Base-by-base conservation (phyloP, 64 coral and sea anemone genomes). In the Actinia equina region DNA sequence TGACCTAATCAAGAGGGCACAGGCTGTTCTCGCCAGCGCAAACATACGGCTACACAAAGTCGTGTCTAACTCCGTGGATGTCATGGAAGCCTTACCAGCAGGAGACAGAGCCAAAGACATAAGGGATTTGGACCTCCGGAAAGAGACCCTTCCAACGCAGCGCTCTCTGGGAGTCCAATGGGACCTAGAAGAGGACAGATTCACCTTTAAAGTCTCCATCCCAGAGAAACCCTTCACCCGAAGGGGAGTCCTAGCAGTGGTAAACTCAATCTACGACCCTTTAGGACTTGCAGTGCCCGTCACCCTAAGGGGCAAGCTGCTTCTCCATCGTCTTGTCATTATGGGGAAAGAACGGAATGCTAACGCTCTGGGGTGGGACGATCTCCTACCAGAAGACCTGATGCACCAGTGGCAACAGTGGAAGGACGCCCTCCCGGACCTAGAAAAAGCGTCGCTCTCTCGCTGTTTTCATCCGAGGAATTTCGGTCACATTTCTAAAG, bases 221-320 rank as follows among this genome's bases (percentile, higher is more conserved):
- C 71, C 71, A 22, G 56, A 86, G 14, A 93, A 89, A 67, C 92
- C 88, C 14, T 89, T 89, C 30, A 89, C 79, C 2, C 77, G 88
- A 1, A 82, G 88, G 70, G 79, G 80, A 4, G 92, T 94, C 19
- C 88, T 90, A 0, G 77, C 82, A 19, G 69, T 93, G 9, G 71
- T 86, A 7, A 89, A 94, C 56, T 94, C 85, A 37, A 84, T 94
- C 27, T 94, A 90, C 23, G 88, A 94, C 46, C 93, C 88, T 51
- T n/a, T 94, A 42, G 92, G 92, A 69, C 46, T 90, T 4, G 88
- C 88, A 4, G 92, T 87, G 2, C 92, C 88, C 44, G 88, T 82
- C 4, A 22, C 84, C 16, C 11, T 94, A 2, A 44, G 86, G 86
- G 88, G 88, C 17, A 89, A 53, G 37, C 25, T 82, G 1, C 61